Evolutionary conservation across 2,888 invertebrate genomes (phyloP), one percentile per base, ranked within the genome.

Genomic region (Galeruca laticollis): DNA sequence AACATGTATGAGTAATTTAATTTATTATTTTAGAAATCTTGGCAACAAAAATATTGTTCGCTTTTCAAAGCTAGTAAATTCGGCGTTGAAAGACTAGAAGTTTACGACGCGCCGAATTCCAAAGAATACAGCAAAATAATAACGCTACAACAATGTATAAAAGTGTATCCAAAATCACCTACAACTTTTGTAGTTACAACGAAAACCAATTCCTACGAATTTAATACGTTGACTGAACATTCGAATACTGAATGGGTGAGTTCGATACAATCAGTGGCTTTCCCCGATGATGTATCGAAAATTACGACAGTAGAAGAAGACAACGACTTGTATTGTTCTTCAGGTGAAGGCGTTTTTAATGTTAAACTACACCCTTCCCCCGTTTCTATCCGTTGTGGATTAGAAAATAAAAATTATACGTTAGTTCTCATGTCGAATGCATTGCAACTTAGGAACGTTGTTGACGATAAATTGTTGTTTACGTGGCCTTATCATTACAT

Each of bases 401-500:
- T 95, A 70, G 92, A 92, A 9, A 88, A 90, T 11, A 81, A 78
- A 75, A 88, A 89, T 66, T 95, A 95, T 80, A 90, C 92, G 31
- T 86, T 95, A 49, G 88, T 94, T 70, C 88, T 95, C 73, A 93
- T 94, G 59, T 87, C 92, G 35, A 91, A 91, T 64, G 92, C 94
- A 72, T 88, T 95, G 77, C 94, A 94, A 83, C 85, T 95, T 75
- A 88, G 91, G 80, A 90, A 91, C 79, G 87, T 89, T 61, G 89
- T 90, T 80, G 88, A 91, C 76, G 89, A 88, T 77, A 89, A 89
- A 75, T 84, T 91, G 20, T 86, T 91, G 78, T 94, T 91, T 71
- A 93, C 91, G 59, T 95, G 95, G 95, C 95, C 95, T 56, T 94
- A 94, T 83, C 90, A 92, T 77, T 95, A 91, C 81, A 94, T 95